Evolutionary conservation across 1,140 invertebrate species (phyloP).

Genomic region (Diorhabda sublineata): DNA sequence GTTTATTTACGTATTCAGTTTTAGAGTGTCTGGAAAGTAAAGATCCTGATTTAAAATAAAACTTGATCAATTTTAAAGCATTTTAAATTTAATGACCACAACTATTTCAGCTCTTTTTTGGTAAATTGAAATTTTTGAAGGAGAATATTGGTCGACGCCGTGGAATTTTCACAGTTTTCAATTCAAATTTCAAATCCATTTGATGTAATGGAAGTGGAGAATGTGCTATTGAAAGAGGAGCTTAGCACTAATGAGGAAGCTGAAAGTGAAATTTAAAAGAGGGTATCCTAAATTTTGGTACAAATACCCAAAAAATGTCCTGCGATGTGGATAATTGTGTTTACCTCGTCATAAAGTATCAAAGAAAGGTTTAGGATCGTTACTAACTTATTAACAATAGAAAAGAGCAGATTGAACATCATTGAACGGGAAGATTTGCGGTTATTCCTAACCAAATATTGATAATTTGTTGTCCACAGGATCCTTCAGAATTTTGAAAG

Average conservation of each 20-base stretch:
- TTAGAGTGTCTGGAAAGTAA: not conserved
- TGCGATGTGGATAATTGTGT: not conserved
- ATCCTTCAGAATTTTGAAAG: no score
- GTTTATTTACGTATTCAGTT: not conserved
- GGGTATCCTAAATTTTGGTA: slow-evolving; percentile 32
- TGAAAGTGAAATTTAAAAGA: slow-evolving; percentile 35
- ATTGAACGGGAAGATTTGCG: slow-evolving; percentile 4
- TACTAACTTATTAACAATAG: slow-evolving; percentile 21
- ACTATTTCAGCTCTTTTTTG: slow-evolving; percentile 17
- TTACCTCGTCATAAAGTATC: not conserved
- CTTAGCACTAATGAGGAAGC: slow-evolving; percentile 36
- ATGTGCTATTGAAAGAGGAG: slow-evolving; percentile 40
- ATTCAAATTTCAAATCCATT: slow-evolving; percentile 26
- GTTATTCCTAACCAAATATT: not conserved
- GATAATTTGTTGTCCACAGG: no score
- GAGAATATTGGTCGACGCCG: slow-evolving; percentile 34
- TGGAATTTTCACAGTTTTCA: slow-evolving; percentile 28
- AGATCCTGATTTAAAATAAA: not conserved
- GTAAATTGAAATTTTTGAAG: slow-evolving; percentile 11
- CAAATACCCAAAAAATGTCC: slow-evolving; percentile 8
- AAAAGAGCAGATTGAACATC: not conserved
- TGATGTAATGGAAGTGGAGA: slow-evolving; percentile 32
- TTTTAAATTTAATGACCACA: slow-evolving; percentile 21
- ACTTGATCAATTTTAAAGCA: slow-evolving; percentile 33
- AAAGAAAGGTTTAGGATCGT: not conserved